Base-by-base conservation (phyloP, 2,888 invertebrate species). In the Diarsia rubi region DNA sequence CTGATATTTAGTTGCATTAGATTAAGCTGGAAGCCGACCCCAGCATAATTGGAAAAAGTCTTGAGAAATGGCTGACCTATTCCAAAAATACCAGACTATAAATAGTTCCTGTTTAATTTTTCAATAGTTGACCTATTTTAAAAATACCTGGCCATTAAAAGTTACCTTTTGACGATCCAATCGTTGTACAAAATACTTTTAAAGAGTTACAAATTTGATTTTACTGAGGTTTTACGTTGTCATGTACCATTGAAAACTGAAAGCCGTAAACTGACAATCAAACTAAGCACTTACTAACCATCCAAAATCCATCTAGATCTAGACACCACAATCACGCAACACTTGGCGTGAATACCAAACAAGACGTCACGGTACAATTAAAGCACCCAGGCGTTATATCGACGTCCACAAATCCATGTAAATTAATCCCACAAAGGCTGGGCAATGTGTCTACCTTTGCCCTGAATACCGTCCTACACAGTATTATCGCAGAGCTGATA, bases 401-500 rank as follows among this genome's bases (percentile, higher is more conserved):
- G 69, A 73, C 52, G 21, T 75, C 65, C 71, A 71, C 69, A 82
- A 73, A 75, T 78, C 71, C 67, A 73, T 79, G 66, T 73, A 59
- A 65, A 72, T 74, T 73, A 83, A 81, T 70, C 83, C 73, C 57
- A 68, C 69, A 73, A 66, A 81, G 66, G 19, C 81, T 27, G 65
- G 37, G 66, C 47, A 62, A 78, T 75, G 45, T 24, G 42, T 49
- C 47, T 66, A 67, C 65, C 73, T 68, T 47, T 37, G 37, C 47
- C 60, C 47, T 74, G 67, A 68, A 79, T 52, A 67, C 69, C 47
- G 52, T 37, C 63, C 19, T 62, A 45, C 67, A 69, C 37, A 49
- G 54, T 73, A 77, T 77, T 73, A 79, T 27, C 31, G 47, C 64
- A 59, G 79, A 85, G 73, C 75, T 75, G 63, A 68, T 83, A 73